Percentiles rank a stretch among this genome's conserved stretches.
phyloP scores from a whole-genome alignment of 2,113 vertebrate species.

The Tiliqua scincoides region DNA sequence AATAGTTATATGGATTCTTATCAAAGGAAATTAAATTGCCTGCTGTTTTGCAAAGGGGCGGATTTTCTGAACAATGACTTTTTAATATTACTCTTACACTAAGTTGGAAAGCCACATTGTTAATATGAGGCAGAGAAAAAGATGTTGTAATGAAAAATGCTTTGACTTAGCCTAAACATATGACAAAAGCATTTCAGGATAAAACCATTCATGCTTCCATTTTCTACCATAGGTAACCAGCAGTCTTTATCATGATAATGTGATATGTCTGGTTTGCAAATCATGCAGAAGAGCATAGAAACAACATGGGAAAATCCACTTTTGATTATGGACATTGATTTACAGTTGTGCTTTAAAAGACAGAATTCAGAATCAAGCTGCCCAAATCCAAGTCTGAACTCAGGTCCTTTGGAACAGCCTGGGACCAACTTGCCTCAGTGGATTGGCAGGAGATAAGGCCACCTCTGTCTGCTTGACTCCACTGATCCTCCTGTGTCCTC shows the following conservation, averaged over 20 bases:
- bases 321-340: slow-evolving; percentile 33
- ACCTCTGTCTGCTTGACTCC: no score
- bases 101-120: slow-evolving; percentile 56
- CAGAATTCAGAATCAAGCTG: neutral
- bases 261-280: slow-evolving; percentile 53
- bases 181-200: slow-evolving; percentile 61
- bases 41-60: slow-evolving; percentile 31
- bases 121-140: slow-evolving; percentile 39
- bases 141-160: slow-evolving; percentile 51
- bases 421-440: no score
- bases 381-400: neutral
- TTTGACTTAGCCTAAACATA: slow-evolving; percentile 62
- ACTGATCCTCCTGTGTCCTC: no score
- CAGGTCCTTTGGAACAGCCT: neutral
- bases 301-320: slow-evolving; percentile 39
- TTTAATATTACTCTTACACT: slow-evolving; percentile 33
- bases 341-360: slow-evolving; percentile 4
- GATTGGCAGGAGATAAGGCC: no score
- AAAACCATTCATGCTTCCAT: slow-evolving; percentile 65
- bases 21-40: slow-evolving; percentile 23
- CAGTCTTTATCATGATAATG: slow-evolving; percentile 67
- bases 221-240: slow-evolving; percentile 65
- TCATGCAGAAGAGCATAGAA: slow-evolving; percentile 44
- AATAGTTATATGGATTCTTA: slow-evolving; percentile 7
- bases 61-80: slow-evolving; percentile 44